Base-by-base conservation (phyloP, 1,140 invertebrate genomes). In the Drosophila hydei region DNA sequence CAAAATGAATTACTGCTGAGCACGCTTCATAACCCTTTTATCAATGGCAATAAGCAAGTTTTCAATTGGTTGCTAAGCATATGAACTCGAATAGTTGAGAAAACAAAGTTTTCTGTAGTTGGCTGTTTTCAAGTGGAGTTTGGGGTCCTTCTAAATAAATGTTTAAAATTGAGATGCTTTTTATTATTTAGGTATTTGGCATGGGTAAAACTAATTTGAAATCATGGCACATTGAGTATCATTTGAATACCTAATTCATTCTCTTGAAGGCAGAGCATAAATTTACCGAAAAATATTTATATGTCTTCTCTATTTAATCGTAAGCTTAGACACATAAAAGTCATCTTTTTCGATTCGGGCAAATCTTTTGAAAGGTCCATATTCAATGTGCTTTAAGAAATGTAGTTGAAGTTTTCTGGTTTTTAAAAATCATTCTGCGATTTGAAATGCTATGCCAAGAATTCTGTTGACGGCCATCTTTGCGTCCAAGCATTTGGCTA, bases 41-140 rank as follows among this genome's bases (percentile, higher is more conserved):
- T 76, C 64, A 62, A 79, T 77, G 69, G 79, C 76, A 79, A 76
- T 73, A 73, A 85, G 78, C 80, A 79, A 85, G 77, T 84, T 84
- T 73, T 76, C 80, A 79, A 84, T 69, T 84, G 77, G 72, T 84
- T 84, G 67, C 72, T 76, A 61, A 84, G 69, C 69, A 84, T 76
- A 75, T 11, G 55, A 60, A 59, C 40, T 25, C 59, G 4, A 69
- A 69, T 69, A 62, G 51, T 73, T 58, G 43, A 36, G 47, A 43
- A 61, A 50, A 60, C 56, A 61, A 73, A 73, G 65, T 56, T 59
- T 50, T 62, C 43, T 43, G 52, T 52, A 42, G 48, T 42, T 64
- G 69, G 52, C 56, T 27, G 61, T 75, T 67, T 59, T 69, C 59
- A 21, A 74, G 54, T 62, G 45, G 62, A 75, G 55, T 75, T 83